Conservation (phyloP, 2,797 vertebrate genomes). For the Potorous gilbertii region DNA sequence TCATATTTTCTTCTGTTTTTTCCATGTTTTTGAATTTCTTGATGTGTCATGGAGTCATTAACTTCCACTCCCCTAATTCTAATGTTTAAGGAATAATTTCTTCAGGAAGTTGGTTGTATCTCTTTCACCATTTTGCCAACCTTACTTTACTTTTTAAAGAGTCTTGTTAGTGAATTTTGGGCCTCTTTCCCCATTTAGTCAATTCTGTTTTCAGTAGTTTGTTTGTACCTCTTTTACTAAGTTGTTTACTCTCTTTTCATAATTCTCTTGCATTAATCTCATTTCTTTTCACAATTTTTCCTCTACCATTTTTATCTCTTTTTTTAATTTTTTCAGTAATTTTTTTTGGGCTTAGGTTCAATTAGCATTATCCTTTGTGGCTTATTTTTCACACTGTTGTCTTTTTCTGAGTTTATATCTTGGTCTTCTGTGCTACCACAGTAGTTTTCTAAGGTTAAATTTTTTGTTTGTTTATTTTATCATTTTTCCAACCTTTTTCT, state of each 20-base stretch:
- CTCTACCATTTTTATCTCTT: background rate
- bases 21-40: background rate
- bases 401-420: background rate
- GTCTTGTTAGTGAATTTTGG: background rate
- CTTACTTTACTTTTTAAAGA: background rate
- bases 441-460: background rate
- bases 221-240: background rate
- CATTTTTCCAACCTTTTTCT: background rate
- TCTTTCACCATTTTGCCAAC: background rate
- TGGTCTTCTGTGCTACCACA: no score
- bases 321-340: background rate
- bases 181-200: background rate
- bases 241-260: background rate
- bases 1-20: background rate
- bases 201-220: background rate
- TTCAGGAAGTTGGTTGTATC: background rate
- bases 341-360: background rate
- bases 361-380: background rate
- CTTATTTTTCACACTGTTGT: background rate
- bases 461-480: background rate
- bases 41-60: background rate
- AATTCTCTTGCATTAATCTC: background rate
- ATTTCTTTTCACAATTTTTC: background rate
- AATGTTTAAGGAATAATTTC: background rate
- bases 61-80: background rate